Conservation (phyloP, 1,140 invertebrate species). For the Halictus rubicundus region DNA sequence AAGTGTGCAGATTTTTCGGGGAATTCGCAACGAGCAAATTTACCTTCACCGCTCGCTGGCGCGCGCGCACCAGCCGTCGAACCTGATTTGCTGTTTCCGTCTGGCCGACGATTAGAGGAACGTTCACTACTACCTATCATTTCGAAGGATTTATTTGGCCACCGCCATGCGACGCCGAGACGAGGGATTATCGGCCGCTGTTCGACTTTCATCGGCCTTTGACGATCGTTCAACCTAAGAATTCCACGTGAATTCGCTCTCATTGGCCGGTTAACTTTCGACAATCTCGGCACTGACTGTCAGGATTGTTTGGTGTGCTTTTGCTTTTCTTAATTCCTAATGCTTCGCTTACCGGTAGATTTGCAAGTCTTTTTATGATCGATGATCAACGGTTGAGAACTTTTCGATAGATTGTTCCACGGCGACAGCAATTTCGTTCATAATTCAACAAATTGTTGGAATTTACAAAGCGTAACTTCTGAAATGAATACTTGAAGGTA, state of each 20-base stretch:
- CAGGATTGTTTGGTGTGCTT: no score
- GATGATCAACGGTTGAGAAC: no score
- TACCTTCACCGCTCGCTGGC: conserved; percentile 34
- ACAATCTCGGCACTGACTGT: no score
- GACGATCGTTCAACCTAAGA: background rate
- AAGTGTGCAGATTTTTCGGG: conserved; percentile 62
- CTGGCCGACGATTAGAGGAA: conserved; percentile 48
- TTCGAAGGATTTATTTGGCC: conserved; percentile 23
- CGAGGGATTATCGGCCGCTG: background rate
- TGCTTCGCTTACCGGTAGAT: no score
- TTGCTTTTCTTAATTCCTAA: no score
- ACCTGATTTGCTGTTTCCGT: conserved; percentile 56
- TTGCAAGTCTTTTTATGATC: no score
- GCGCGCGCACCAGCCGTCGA: conserved; percentile 13
- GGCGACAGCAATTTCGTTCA: no score
- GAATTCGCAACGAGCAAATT: conserved; percentile 63
- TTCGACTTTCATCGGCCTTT: background rate
- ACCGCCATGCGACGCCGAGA: background rate
- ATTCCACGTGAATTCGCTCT: background rate
- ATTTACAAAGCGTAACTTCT: no score
- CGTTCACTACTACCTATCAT: conserved; percentile 8
- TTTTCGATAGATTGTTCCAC: no score
- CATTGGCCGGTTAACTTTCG: no score
- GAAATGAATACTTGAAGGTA: no score
- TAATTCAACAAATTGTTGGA: no score